Percentiles rank a stretch among this genome's conserved stretches.
phyloP scores from a whole-genome alignment of 1,140 invertebrate species.

The Eriocheir sinensis region DNA sequence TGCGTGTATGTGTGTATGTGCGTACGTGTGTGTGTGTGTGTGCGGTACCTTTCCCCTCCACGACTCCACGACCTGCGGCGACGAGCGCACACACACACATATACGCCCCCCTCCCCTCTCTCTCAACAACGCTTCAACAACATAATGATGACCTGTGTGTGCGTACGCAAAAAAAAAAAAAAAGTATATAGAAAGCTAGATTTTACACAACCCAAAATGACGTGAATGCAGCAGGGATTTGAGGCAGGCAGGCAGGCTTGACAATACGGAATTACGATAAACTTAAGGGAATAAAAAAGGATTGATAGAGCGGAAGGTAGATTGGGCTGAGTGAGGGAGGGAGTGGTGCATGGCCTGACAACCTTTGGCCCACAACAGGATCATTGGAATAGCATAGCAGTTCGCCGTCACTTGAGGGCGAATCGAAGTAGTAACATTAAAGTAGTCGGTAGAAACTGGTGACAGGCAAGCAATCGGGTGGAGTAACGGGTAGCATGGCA shows the following conservation, averaged over 20 bases:
- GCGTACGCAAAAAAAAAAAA: not conserved
- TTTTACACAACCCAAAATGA: not conserved
- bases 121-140: not conserved
- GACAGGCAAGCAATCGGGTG: not conserved
- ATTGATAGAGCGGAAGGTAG: not conserved
- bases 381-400: not conserved
- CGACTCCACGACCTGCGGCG: not conserved
- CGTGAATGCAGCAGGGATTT: conserved; percentile 13
- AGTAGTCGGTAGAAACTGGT: not conserved
- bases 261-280: not conserved
- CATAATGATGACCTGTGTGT: not conserved
- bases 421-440: not conserved
- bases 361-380: not conserved
- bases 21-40: not conserved
- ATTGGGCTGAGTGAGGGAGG: not conserved
- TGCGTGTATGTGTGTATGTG: not conserved
- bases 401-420: not conserved
- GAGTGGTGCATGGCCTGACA: not conserved
- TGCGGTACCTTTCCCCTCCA: not conserved
- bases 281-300: not conserved
- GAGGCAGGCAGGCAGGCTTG: too few relatives aligned
- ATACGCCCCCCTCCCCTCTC: not conserved
- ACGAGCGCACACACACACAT: not conserved
- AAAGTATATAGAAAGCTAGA: too few relatives aligned
- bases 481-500: not conserved